phyloP scores from a whole-genome alignment of 2,113 vertebrate species.

The Dolichallabes microphthalmus region DNA sequence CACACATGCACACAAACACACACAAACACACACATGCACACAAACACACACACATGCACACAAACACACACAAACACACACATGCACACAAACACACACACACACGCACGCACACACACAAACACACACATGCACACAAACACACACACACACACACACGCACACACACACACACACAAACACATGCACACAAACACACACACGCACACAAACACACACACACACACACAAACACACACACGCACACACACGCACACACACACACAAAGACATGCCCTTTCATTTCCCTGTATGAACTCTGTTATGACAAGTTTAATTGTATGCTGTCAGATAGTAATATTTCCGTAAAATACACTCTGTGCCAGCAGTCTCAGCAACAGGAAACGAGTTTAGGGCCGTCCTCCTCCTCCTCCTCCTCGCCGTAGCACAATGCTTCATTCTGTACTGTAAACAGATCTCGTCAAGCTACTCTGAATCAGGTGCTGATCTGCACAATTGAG shows the following conservation, averaged over 20 bases:
- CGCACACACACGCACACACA: slow-evolving; percentile 56
- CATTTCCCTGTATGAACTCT: slow-evolving; percentile 71
- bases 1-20: slow-evolving; percentile 55
- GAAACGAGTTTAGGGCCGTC: slow-evolving; percentile 66
- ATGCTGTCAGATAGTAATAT: slow-evolving; percentile 76
- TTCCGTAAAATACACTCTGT: slow-evolving; percentile 76
- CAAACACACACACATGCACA: slow-evolving; percentile 54
- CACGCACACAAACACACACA: slow-evolving; percentile 51
- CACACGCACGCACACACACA: slow-evolving; percentile 54
- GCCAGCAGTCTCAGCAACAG: slow-evolving; percentile 72
- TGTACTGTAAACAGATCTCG: slow-evolving; percentile 64
- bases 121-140: too few relatives aligned
- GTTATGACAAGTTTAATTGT: slow-evolving; percentile 83
- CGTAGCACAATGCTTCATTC: slow-evolving; percentile 69
- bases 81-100: too few relatives aligned
- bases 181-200: slow-evolving; percentile 56
- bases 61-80: slow-evolving; percentile 54
- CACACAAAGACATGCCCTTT: slow-evolving; percentile 57
- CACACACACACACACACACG: slow-evolving; percentile 50
- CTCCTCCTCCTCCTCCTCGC: slow-evolving; percentile 57
- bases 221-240: slow-evolving; percentile 51
- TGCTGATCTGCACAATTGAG: too few relatives aligned
- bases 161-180: slow-evolving; percentile 53
- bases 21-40: slow-evolving; percentile 52
- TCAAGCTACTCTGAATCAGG: slow-evolving; percentile 61